Base-by-base conservation (phyloP, 2,888 invertebrate species). In the Crepidodera aurea region DNA sequence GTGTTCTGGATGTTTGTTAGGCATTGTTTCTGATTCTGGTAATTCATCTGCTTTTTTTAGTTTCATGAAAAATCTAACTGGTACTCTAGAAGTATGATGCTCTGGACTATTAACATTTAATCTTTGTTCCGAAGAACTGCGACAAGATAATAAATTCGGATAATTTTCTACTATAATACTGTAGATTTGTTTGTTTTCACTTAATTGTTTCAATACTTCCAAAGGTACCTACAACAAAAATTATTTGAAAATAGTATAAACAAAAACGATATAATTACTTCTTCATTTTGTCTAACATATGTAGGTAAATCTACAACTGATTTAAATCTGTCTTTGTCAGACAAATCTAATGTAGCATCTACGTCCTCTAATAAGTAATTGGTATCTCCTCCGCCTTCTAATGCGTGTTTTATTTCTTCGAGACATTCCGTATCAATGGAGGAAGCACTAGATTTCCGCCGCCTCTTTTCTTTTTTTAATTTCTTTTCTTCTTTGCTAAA, bases 301-400 rank as follows among this genome's bases (percentile, higher is more conserved):
- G 92, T 91, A 1, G 92, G 92, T 60, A 93, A 79, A 76, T 90
- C 87, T 25, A 90, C 85, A 63, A 90, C 86, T 8, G 93, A 93
- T 67, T 85, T 84, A 69, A 82, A 83, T n/a, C 83, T 82, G 61
- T 77, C 88, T 83, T 84, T 84, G 12, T 64, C 57, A 4, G 56
- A 19, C 3, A 66, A 48, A 48, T 61, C 64, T 15, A 64, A 50
- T 6, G 42, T 44, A 1, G 64, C 57, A 29, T 61, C 54, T n/a
- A 56, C 54, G 13, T 61, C 58, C 40, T 53, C 87, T 34, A 89
- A 77, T 66, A 88, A 82, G 72, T 87, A 88, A 75, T 88, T 88
- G 3, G 88, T 87, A 18, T 86, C 85, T 74, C 88, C 85, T 7
- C 90, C 89, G 59, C 86, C 88, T 75, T 91, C 90, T 72, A 92